phyloP scores from a whole-genome alignment of 2,888 invertebrate genomes.

The Nebria brevicollis region DNA sequence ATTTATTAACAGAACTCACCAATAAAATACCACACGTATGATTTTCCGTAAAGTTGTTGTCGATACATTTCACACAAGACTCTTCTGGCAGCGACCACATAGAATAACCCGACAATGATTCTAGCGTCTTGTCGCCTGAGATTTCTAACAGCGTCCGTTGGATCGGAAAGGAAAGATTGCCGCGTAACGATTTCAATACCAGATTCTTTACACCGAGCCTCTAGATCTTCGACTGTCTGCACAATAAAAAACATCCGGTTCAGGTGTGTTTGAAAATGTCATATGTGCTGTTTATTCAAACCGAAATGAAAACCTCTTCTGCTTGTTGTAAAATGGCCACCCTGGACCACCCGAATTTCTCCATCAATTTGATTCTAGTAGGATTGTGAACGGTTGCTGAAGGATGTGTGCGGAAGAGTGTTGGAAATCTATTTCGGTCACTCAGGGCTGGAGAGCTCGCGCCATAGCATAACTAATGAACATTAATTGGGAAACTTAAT shows the following conservation, averaged over 20 bases:
- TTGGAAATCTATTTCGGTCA: slow-evolving; percentile 96
- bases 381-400: slow-evolving; percentile 99
- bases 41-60: slow-evolving; percentile 91
- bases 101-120: slow-evolving; percentile 98
- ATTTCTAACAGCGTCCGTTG: slow-evolving; percentile 95
- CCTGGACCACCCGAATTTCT: slow-evolving; percentile 96
- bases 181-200: slow-evolving; percentile 96
- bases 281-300: slow-evolving; percentile 61
- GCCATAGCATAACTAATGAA: slow-evolving; percentile 92
- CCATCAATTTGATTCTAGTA: slow-evolving; percentile 94
- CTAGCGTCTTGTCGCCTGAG: slow-evolving; percentile 95
- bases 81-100: slow-evolving; percentile 95
- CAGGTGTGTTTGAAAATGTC: neutral
- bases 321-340: slow-evolving; percentile 98
- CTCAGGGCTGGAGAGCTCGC: slow-evolving; percentile 98
- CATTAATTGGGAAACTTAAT: neutral
- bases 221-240: slow-evolving; percentile 96
- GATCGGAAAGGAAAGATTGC: slow-evolving; percentile 97
- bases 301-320: slow-evolving; percentile 96
- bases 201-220: slow-evolving; percentile 89
- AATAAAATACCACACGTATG: slow-evolving; percentile 99
- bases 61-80: slow-evolving; percentile 98
- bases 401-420: slow-evolving; percentile 98
- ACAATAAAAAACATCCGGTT: slow-evolving; percentile 15
- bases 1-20: slow-evolving; percentile 68